Evolutionary conservation across 2,113 vertebrate species (phyloP).

Genomic region (Myotis davidii): DNA sequence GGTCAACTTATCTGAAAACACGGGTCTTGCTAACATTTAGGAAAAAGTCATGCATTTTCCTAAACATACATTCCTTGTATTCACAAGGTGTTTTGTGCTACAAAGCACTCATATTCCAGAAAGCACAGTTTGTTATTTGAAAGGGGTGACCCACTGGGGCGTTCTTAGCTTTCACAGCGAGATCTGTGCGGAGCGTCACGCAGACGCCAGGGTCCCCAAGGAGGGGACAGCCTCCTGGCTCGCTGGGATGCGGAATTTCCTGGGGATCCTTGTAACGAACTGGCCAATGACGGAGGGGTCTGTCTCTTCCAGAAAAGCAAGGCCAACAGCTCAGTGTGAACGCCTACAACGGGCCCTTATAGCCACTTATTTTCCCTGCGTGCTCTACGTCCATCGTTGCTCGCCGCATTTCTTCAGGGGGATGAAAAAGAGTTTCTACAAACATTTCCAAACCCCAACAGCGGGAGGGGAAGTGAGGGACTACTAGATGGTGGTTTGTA

Average conservation of each 20-base stretch:
- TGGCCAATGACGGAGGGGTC: not conserved
- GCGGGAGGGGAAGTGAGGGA: not conserved
- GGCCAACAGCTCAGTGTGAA: not conserved
- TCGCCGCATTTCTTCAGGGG: not conserved
- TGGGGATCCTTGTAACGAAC: not conserved
- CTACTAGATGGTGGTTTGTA: accelerated
- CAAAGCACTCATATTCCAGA: not conserved
- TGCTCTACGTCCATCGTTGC: accelerated
- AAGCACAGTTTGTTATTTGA: not conserved
- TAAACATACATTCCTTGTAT: not conserved
- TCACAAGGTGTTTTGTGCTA: not conserved
- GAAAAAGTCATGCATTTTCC: not conserved
- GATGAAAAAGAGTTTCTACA: not conserved
- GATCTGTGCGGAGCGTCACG: not conserved
- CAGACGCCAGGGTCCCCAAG: not conserved
- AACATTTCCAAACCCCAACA: not conserved
- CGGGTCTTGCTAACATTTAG: not conserved
- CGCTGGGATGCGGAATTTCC: not conserved
- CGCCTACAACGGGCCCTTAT: not conserved
- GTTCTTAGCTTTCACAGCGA: not conserved
- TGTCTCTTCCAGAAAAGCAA: not conserved
- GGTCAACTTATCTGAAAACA: not conserved
- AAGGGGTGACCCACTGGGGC: not conserved
- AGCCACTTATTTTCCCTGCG: not conserved
- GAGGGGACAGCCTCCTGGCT: not conserved